Evolutionary conservation across 2,888 invertebrate species (phyloP), one percentile per base, ranked within the genome.

Genomic region (Zhengitettix transpicula): DNA sequence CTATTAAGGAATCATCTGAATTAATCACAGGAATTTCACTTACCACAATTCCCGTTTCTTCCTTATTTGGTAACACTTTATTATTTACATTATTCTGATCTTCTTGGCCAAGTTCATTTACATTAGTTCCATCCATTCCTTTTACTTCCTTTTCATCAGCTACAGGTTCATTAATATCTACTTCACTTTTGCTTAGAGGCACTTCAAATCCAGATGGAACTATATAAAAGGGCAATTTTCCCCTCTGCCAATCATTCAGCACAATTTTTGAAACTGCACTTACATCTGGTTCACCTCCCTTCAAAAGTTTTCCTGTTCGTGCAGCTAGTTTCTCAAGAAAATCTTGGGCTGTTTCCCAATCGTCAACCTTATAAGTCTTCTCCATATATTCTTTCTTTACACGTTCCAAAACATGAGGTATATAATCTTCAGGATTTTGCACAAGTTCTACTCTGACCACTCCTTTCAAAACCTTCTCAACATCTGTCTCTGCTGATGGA

Each of bases 161-260:
- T 5, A 5, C 28, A 28, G 28, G 47, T 55, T 54, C 15, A 41
- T 57, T 41, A 56, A n/a, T 15, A 56, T 9, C 44, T 56, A 11
- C 12, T 56, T 51, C 60, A 55, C 53, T 60, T 63, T 77, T 76
- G n/a, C 78, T 72, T 64, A 82, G 73, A 3, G 89, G 86, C 56
- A 79, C 74, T 72, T 87, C 88, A 74, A 82, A 89, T 1, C 87
- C 89, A 66, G 88, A 86, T 15, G 97, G 97, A 55, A 84, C 79
- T 8, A 92, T 85, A 77, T 92, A 99, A 74, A 90, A 98, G 1
- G 98, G 97, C 58, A 99, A 75, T 74, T 94, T 95, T 9, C 99
- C 99, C 68, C 99, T 81, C 75, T 99, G 98, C 89, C 95, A 99
- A 73, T 99, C 99, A 76, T 99, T 99, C 2, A 99, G 79, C 11